Evolutionary conservation across 2,888 invertebrate species (phyloP).

Genomic region (Piscicola geometra): DNA sequence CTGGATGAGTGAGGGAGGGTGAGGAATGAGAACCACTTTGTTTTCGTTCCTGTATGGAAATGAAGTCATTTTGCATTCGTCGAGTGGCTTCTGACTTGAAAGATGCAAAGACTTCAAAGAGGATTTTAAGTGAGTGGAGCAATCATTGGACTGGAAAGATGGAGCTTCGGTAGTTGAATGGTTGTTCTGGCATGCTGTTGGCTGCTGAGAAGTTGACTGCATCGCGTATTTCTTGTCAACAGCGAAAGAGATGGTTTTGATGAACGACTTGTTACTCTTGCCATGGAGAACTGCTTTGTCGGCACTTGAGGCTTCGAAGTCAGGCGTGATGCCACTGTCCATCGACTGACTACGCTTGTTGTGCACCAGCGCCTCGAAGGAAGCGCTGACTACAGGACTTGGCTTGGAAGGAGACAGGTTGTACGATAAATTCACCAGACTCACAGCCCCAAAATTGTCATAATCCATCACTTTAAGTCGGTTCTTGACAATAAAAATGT

Average conservation of each 20-base stretch:
- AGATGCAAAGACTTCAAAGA: too few relatives aligned
- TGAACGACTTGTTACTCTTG: neutral
- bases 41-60: too few relatives aligned
- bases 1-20: too few relatives aligned
- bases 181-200: too few relatives aligned
- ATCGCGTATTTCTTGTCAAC: neutral
- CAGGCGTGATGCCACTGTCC: conserved; percentile 40
- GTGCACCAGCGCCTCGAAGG: conserved; percentile 26
- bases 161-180: too few relatives aligned
- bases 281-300: conserved; percentile 5
- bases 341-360: conserved; percentile 38
- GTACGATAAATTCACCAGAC: conserved; percentile 11
- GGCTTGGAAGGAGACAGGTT: conserved; percentile 17
- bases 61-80: too few relatives aligned
- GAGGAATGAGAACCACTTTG: too few relatives aligned
- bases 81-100: too few relatives aligned
- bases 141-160: neutral
- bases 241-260: conserved; percentile 5
- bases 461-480: conserved; percentile 29
- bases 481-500: too few relatives aligned
- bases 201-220: neutral
- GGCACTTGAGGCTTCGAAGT: conserved; percentile 30
- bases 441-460: conserved; percentile 6
- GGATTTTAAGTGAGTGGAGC: neutral
- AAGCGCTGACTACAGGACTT: neutral